Percentiles rank a stretch among this genome's conserved stretches.
phyloP scores from a whole-genome alignment of 1,140 invertebrate genomes.

The Nymphalis io region DNA sequence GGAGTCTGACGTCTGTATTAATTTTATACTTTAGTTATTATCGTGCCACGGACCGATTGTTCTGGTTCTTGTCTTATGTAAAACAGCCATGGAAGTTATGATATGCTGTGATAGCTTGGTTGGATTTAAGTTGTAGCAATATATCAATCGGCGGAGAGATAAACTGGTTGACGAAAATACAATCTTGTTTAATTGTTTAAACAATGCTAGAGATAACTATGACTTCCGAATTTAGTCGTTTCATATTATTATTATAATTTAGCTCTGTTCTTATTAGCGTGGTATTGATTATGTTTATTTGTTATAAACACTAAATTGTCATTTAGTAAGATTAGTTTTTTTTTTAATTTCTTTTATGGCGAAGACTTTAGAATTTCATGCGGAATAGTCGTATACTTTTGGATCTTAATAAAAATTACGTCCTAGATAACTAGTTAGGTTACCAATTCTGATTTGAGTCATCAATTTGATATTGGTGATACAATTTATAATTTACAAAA shows the following conservation, averaged over 20 bases:
- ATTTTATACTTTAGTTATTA: conserved; percentile 46
- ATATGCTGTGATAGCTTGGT: conserved; percentile 29
- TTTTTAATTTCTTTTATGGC: too few relatives aligned
- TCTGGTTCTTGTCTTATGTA: conserved; percentile 41
- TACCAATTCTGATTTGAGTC: neutral
- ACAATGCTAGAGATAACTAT: neutral
- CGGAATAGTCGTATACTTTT: too few relatives aligned
- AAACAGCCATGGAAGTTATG: conserved; percentile 38
- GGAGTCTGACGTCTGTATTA: conserved; percentile 54
- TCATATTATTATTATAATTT: too few relatives aligned
- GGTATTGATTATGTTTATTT: too few relatives aligned
- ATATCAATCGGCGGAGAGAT: conserved; percentile 31
- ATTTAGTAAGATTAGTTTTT: too few relatives aligned
- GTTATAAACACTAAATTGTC: too few relatives aligned
- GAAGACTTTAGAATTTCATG: too few relatives aligned
- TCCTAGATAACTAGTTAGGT: too few relatives aligned
- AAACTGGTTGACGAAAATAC: conserved; percentile 2
- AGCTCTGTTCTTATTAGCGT: too few relatives aligned
- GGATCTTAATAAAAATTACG: too few relatives aligned
- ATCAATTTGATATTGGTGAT: neutral
- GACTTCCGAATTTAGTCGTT: neutral
- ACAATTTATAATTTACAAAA: conserved; percentile 30
- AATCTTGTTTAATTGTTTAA: conserved; percentile 10
- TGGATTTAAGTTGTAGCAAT: conserved; percentile 23
- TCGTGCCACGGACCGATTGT: conserved; percentile 34